Evolutionary conservation across 2,797 vertebrate species (phyloP), one percentile per base, ranked within the genome.

Genomic region (Hydrocynus forskahlii): DNA sequence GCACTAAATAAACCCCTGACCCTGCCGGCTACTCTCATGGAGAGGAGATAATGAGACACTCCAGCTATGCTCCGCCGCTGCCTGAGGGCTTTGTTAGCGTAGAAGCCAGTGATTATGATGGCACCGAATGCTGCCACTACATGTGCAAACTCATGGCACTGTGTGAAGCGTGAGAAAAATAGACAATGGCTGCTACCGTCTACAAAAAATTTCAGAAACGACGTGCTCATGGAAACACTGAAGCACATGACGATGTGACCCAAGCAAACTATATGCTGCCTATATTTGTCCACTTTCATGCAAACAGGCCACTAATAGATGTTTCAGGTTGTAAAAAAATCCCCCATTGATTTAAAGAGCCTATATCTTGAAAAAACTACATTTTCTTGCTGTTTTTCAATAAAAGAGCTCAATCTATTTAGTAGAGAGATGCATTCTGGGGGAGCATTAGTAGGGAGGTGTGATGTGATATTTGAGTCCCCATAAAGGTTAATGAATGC

Each of bases 1-100:
- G n/a, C 72, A 25, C 25, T 57, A 75, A 43, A 72, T 78, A 54
- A 68, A 79, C 63, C 16, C 60, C 81, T 72, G 82, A 79, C 76
- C 48, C 72, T 79, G 52, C 43, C 52, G 14, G 48, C 67, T 75
- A 72, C 75, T 54, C 40, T 76, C 62, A 62, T 38, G 43, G 45
- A 63, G 62, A 48, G 40, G 38, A 74, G 40, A 69, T 52, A 71
- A 64, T 48, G 54, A 75, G 50, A 62, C 23, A 66, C 17, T 69
- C 74, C 48, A 59, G 52, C 64, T 55, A 68, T 52, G 43, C 16
- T n/a, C 50, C 38, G 16, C 50, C n/a, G 70, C 29, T 5, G 72
- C 72, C 72, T 23, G 16, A 74, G 60, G 54, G 29, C 72, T 59
- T 74, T 40, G 38, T 40, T 40, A 54, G 55, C 23, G 52, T 55